Evolutionary conservation across 2,113 vertebrate species (phyloP).

Genomic region (Melanostigma gelatinosum): DNA sequence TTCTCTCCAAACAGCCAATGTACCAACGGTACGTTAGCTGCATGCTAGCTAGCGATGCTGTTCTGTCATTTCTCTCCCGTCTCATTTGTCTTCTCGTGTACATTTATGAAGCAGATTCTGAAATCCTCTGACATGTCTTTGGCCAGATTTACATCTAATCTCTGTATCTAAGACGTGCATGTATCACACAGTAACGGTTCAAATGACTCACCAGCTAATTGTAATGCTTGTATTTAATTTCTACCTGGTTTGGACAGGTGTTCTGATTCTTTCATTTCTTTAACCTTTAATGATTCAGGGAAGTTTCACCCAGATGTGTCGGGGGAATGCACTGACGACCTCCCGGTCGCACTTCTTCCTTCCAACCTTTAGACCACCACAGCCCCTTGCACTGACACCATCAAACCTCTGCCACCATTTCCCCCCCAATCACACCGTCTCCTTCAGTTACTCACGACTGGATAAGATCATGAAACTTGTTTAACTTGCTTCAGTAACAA

Average conservation of each 20-base stretch:
- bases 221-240: not conserved
- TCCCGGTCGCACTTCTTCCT: no score
- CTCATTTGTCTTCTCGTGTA: not conserved
- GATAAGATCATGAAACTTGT: slow-evolving; percentile 4
- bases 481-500: slow-evolving; percentile 4
- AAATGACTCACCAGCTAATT: not conserved
- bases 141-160: not conserved
- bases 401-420: not conserved
- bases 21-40: not conserved
- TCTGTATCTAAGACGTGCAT: not conserved
- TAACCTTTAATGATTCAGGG: not conserved
- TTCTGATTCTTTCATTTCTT: not conserved
- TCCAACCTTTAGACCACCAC: no score
- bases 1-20: not conserved
- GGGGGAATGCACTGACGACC: no score
- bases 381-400: not conserved
- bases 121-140: not conserved
- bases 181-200: not conserved
- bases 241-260: not conserved
- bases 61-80: not conserved
- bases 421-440: not conserved
- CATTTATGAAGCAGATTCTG: not conserved
- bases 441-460: slow-evolving; percentile 24
- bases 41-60: not conserved
- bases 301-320: not conserved